A percentile compares a stretch with the other conserved stretches of the same genome.
Conservation (phyloP, 2,113 vertebrate species). For the Bubalus kerabau region DNA sequence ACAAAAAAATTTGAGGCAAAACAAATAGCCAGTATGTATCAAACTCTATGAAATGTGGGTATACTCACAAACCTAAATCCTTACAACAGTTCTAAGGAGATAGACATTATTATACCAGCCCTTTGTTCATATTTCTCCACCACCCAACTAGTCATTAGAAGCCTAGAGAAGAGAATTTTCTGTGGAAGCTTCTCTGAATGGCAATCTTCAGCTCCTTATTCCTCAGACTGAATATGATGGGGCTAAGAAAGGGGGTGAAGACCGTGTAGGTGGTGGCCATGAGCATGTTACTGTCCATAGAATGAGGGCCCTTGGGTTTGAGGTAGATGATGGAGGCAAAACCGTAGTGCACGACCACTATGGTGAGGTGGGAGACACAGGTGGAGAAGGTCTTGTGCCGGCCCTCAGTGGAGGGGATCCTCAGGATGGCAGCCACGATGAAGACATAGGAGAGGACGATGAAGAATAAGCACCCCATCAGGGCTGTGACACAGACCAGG, state of each 20-base stretch:
- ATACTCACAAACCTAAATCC: neutral
- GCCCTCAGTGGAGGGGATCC: neutral
- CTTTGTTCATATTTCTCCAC: neutral
- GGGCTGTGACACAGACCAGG: slow-evolving; percentile 19
- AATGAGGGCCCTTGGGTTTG: neutral
- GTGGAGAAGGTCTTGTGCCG: neutral
- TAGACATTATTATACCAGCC: neutral
- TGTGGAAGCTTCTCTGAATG: neutral
- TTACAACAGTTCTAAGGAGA: neutral
- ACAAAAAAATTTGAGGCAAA: neutral
- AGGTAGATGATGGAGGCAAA: neutral
- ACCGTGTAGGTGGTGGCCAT: neutral
- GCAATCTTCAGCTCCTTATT: slow-evolving; percentile 55
- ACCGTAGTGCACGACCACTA: neutral
- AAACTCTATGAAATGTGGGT: neutral
- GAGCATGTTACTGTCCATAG: neutral
- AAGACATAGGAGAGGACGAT: slow-evolving; percentile 23
- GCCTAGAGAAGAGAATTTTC: neutral
- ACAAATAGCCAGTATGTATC: neutral
- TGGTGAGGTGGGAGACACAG: neutral
- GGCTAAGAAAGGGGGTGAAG: slow-evolving; percentile 60
- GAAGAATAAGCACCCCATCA: neutral
- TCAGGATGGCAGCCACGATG: neutral
- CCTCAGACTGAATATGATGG: slow-evolving; percentile 48
- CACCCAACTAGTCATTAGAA: neutral